Base-by-base conservation (phyloP, 1,140 invertebrate species). In the Bombus difficillimus region DNA sequence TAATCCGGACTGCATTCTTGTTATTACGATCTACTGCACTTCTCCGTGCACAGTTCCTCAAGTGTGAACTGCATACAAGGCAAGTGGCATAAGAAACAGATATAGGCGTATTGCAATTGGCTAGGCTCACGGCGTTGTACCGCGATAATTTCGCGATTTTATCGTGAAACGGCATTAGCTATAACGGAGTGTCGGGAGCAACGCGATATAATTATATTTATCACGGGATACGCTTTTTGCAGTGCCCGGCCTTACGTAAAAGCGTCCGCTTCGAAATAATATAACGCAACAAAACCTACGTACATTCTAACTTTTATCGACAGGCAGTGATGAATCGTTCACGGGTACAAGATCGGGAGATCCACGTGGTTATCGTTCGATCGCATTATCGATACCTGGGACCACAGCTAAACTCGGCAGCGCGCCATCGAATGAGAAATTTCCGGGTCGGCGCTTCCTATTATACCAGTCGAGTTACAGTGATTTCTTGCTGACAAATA, bases 131-230 rank as follows among this genome's bases (percentile, higher is more conserved):
- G 37, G 74, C 37, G 81, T 53, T 79, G 62, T 53, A 34, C 86
- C 59, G 47, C 59, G 82, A 87, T 84, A 87, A 85, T 87, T 84
- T 59, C 59, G 69, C 28, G 86, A 87, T 87, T 87, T 87, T 87
- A 87, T 87, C 86, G 59, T 53, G 32, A 12, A 53, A 37, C 34
- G 47, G 72, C 18, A 78, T 75, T 59, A 84, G 69, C 59, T 72
- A 22, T 74, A 87, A 87, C 86, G 76, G 69, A 62, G 82, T 64
- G 75, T 86, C 75, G 82, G 59, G 43, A 66, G 69, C 69, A 84
- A 66, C 43, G 75, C 69, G 10, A 85, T 85, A 62, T 87, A 87
- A 87, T 87, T 87, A 85, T 80, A 87, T 87, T 84, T 80, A 87
- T 87, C 82, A 59, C 68, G 59, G 25, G 41, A 37, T 78, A 84